Conservation (phyloP, 2,888 invertebrate genomes). For the Rhamphomyia laevipes region DNA sequence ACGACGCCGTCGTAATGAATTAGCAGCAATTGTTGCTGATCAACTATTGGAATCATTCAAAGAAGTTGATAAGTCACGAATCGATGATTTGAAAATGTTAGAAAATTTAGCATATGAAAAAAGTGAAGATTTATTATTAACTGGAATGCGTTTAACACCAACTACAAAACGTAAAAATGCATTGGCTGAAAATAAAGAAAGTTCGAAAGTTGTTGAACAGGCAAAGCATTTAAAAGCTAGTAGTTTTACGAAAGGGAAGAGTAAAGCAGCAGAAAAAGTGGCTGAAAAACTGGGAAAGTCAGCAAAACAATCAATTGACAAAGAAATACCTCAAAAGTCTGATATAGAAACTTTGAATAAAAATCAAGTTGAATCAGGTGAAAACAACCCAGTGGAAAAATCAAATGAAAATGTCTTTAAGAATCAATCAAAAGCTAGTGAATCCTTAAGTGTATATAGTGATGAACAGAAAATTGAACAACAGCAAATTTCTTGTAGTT, state of each 20-base stretch:
- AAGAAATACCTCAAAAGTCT: too few species aligned
- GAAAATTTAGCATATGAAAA: conserved; percentile 36
- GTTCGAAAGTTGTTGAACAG: background rate
- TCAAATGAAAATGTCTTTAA: too few species aligned
- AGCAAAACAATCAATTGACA: too few species aligned
- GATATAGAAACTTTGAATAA: too few species aligned
- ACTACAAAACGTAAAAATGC: conserved; percentile 31
- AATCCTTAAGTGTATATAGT: too few species aligned
- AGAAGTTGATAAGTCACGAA: conserved; percentile 33
- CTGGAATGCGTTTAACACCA: conserved; percentile 35
- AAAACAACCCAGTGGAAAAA: too few species aligned
- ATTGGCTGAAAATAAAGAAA: conserved; percentile 15
- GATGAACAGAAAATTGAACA: too few species aligned
- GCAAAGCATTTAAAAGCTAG: too few species aligned
- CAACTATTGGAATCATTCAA: conserved; percentile 37
- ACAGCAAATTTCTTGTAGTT: too few species aligned
- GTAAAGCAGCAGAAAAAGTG: background rate
- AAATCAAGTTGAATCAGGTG: too few species aligned
- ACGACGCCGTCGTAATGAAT: conserved; percentile 33
- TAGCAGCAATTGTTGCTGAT: conserved; percentile 37
- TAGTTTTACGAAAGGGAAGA: too few species aligned
- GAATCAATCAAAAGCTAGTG: too few species aligned
- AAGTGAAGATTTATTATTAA: conserved; percentile 32
- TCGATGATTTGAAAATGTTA: conserved; percentile 34
- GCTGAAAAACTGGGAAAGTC: conserved; percentile 8